Evolutionary conservation across 2,888 invertebrate species (phyloP).

Genomic region (Pachymerium ferrugineum): DNA sequence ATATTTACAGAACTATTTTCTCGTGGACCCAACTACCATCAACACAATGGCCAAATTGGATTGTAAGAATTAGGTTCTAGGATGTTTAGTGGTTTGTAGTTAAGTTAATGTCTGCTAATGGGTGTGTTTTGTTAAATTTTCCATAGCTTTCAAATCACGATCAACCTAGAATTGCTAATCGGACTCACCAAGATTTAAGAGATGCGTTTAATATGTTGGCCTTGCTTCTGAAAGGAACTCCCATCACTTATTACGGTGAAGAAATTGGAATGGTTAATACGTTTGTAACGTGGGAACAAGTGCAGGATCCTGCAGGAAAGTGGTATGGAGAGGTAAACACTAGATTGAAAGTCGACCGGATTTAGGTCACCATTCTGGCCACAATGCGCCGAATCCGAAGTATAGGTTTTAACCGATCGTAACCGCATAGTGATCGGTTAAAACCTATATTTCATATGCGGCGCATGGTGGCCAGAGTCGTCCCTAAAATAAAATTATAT

Average conservation of each 20-base stretch:
- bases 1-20: constrained; percentile 60
- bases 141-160: constrained; percentile 35
- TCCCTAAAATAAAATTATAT: neutral
- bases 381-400: no score
- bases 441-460: no score
- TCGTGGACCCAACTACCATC: constrained; percentile 60
- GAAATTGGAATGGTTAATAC: constrained; percentile 61
- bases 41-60: constrained; percentile 65
- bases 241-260: constrained; percentile 81
- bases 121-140: neutral
- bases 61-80: constrained; percentile 59
- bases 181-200: constrained; percentile 56
- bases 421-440: no score
- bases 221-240: constrained; percentile 73
- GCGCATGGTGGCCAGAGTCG: no score
- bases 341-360: no score
- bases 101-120: no score
- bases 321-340: constrained; percentile 43
- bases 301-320: constrained; percentile 34
- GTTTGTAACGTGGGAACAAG: no score
- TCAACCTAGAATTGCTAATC: constrained; percentile 45
- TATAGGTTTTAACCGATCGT: no score
- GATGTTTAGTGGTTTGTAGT: no score
- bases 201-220: constrained; percentile 73
- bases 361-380: no score